Conservation (phyloP, 2,797 vertebrate genomes). For the Erethizon dorsatum region DNA sequence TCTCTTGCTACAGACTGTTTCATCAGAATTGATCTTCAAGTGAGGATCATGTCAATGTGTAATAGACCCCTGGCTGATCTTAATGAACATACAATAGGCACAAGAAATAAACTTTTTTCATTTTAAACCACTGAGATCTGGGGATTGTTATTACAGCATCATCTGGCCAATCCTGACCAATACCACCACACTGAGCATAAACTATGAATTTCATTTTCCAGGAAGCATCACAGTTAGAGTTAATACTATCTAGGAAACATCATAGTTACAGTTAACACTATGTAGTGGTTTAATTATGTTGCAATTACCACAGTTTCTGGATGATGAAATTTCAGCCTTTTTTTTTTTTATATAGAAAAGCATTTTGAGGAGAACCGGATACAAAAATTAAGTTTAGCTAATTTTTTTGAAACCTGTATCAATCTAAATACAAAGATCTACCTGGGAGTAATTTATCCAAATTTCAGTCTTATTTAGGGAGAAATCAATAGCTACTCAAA, state of each 20-base stretch:
- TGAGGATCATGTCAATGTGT: neutral
- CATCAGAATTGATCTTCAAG: neutral
- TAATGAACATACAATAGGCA: neutral
- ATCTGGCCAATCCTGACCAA: neutral
- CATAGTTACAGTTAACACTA: neutral
- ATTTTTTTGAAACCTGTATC: neutral
- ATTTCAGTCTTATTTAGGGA: neutral
- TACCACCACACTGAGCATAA: neutral
- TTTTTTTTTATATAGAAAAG: slow-evolving; percentile 41
- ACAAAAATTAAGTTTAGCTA: neutral
- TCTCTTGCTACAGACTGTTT: neutral
- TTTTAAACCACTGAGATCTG: slow-evolving; percentile 13
- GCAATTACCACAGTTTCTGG: slow-evolving; percentile 6
- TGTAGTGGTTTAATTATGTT: neutral
- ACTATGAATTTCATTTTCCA: neutral
- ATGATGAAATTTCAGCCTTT: slow-evolving; percentile 26
- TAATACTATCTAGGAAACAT: neutral
- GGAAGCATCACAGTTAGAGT: neutral
- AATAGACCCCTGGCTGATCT: neutral
- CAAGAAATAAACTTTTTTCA: neutral
- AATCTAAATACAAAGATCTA: slow-evolving; percentile 5
- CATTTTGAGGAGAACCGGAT: slow-evolving; percentile 9
- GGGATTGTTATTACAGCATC: neutral
- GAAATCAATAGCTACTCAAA: slow-evolving; percentile 1
- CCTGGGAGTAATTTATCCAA: neutral